phyloP scores from a whole-genome alignment of 2,113 vertebrate species.

The Apodemus speciosus region DNA sequence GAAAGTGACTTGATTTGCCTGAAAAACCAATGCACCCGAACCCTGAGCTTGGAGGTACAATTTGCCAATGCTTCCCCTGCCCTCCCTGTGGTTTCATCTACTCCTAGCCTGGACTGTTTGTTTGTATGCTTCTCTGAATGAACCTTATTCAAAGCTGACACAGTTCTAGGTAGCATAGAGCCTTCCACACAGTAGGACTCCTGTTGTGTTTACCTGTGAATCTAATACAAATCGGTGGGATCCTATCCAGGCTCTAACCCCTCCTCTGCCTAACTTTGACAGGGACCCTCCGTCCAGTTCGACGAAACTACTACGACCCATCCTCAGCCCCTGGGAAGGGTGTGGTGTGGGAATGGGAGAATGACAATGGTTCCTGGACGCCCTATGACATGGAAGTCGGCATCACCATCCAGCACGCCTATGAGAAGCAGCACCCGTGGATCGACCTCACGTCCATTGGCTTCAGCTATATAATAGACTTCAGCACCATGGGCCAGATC shows the following conservation, averaged over 20 bases:
- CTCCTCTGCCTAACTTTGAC: conserved; percentile 34
- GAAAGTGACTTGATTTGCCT: not conserved
- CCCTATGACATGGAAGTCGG: conserved; percentile 88
- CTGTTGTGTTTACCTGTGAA: not conserved
- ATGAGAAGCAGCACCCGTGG: conserved; percentile 87
- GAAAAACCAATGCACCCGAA: not conserved
- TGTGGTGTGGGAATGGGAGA: conserved; percentile 90
- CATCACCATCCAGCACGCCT: conserved; percentile 88
- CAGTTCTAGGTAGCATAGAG: rapidly evolving
- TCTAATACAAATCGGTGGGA: not conserved
- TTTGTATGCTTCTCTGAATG: not conserved
- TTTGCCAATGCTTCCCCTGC: rapidly evolving
- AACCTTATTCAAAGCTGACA: not conserved
- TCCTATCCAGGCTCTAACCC: not conserved
- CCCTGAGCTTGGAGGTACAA: not conserved
- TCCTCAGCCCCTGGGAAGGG: conserved; percentile 86
- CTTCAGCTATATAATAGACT: conserved; percentile 88
- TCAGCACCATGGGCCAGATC: conserved; percentile 89
- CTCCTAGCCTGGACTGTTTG: no score
- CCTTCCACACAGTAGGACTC: not conserved
- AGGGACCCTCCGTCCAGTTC: conserved; percentile 88
- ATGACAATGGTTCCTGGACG: conserved; percentile 85
- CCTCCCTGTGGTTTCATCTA: rapidly evolving
- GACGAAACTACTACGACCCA: conserved; percentile 86
- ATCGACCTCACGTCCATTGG: conserved; percentile 87